Conservation (phyloP, 2,797 vertebrate genomes). For the Coregonus suidteri region DNA sequence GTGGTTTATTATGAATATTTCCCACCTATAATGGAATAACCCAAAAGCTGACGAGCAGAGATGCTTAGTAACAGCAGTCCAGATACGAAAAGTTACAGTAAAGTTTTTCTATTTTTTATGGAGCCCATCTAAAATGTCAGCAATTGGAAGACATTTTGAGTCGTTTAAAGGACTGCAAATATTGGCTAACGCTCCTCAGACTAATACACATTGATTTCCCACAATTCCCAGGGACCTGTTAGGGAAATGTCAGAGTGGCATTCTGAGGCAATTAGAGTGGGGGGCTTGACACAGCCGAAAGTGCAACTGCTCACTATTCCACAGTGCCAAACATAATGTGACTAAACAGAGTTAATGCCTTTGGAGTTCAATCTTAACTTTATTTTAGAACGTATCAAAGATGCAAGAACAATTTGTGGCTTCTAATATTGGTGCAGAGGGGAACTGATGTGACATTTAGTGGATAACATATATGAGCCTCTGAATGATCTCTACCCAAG, state of each 20-base stretch:
- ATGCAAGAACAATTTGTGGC: neutral
- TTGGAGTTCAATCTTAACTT: neutral
- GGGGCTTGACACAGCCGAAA: neutral
- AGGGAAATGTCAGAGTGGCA: neutral
- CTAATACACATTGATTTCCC: neutral
- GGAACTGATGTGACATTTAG: neutral
- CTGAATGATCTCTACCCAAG: neutral
- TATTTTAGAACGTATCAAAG: neutral
- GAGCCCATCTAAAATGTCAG: neutral
- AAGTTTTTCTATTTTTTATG: neutral
- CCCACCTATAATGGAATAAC: neutral
- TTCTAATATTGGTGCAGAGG: neutral
- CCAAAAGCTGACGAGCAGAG: neutral
- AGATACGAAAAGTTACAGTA: neutral
- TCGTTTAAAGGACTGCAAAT: neutral
- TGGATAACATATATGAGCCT: neutral
- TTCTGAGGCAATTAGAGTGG: neutral
- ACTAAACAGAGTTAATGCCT: neutral
- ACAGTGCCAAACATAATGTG: neutral
- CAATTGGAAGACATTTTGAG: neutral
- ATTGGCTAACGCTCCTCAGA: neutral
- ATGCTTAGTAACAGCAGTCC: neutral
- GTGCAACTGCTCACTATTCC: neutral
- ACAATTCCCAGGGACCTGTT: neutral
- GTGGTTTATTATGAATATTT: conserved; percentile 1